Base-by-base conservation (phyloP, 2,113 vertebrate species). In the Desmodus rotundus region DNA sequence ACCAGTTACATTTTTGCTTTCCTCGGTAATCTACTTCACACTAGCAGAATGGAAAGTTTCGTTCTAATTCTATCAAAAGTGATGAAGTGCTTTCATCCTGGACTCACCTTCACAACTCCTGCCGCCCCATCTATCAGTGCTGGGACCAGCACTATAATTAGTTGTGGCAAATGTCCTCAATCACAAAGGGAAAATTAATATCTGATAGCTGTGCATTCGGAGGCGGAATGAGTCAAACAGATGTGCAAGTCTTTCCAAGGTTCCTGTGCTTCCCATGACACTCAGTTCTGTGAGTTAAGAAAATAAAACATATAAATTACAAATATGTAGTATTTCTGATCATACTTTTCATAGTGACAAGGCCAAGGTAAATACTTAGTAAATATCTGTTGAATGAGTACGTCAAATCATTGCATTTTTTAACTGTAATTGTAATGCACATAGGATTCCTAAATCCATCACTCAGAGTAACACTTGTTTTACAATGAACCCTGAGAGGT, bases 61-160 rank as follows among this genome's bases (percentile, higher is more conserved):
- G 65, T 91, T 98, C 95, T 87, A 81, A 68, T 95, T 97, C 96
- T 97, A 95, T 94, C 83, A 92, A 89, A 96, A 93, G 41, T 96
- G 93, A 98, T 95, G 17, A 1, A 97, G 50, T 36, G 31, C 72
- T 97, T 91, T 76, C 94, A 93, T 88, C 85, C 38, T 61, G 61
- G 72, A 73, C 26, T 52, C 67, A 47, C 97, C 96, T 78, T 83
- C 54, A 74, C 70, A 87, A 73, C 77, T 33, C 36, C 81, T 91
- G 86, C 38, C 12, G 22, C 85, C 82, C 38, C 90, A 81, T 96
- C 97, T 87, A 41, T 94, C 81, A 58, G 92, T 94, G 89, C 56
- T 0, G 0, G 83, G 88, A 96, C 73, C 10, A n/a, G n/a, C 41
- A 36, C 96, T 93, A 3, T 9, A 93, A 93, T 90, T 92, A 88